These are phyloP conservation scores for Corythornis leucogaster DNA, from an alignment of 2,797 vertebrate species.

Conservation along the genomic window DNA sequence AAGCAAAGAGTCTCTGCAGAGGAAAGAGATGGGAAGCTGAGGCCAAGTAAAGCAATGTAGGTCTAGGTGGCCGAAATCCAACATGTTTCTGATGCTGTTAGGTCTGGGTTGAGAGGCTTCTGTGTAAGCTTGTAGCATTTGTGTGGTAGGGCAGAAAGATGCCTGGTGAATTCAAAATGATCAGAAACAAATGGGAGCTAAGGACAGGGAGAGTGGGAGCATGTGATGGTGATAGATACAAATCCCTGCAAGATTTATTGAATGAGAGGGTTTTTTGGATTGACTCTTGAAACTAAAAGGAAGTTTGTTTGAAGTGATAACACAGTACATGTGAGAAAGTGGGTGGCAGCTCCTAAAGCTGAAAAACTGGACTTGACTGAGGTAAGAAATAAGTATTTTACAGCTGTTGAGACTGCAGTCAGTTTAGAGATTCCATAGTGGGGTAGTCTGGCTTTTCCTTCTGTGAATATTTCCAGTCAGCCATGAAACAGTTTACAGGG, in stretches of 20 bases:
- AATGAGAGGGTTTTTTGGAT: not conserved
- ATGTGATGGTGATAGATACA: not conserved
- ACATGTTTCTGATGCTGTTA: not conserved
- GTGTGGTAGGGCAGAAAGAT: not conserved
- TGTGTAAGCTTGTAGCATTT: not conserved
- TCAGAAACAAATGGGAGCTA: not conserved
- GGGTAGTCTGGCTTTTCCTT: not conserved
- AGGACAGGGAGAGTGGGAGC: fast-evolving
- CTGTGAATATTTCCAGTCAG: not conserved
- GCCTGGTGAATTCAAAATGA: not conserved
- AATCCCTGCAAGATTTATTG: not conserved
- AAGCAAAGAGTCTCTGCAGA: not conserved
- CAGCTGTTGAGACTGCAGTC: not conserved
- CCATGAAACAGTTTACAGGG: not conserved
- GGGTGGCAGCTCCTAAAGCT: not conserved
- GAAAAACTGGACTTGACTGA: not conserved
- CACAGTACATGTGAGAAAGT: fast-evolving
- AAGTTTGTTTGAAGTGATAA: not conserved
- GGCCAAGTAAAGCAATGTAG: not conserved
- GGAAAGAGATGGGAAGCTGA: not conserved
- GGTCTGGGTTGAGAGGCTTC: not conserved
- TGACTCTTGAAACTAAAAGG: not conserved
- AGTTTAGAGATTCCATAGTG: not conserved
- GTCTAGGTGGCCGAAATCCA: not conserved
- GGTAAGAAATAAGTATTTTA: not conserved